Percentiles rank a stretch among this genome's conserved stretches.
Evolutionary conservation across 2,888 invertebrate species (phyloP).

Genomic region (Gymnosoma rotundatum): DNA sequence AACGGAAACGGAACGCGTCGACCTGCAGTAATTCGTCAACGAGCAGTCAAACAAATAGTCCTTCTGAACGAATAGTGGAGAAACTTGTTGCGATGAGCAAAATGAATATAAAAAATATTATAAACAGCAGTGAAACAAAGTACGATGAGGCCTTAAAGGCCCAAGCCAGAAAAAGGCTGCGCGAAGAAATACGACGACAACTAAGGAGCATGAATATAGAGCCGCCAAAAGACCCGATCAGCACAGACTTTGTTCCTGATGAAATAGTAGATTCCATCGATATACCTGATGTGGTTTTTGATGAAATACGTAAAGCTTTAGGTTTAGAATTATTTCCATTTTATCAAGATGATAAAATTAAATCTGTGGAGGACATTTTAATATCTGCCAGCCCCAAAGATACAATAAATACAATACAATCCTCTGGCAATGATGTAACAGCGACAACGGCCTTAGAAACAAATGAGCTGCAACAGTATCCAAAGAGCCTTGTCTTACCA

Average conservation of each 20-base stretch:
- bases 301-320: slow-evolving; percentile 79
- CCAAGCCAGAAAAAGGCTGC: slow-evolving; percentile 78
- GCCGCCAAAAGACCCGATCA: slow-evolving; percentile 73
- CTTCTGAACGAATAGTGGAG: slow-evolving; percentile 73
- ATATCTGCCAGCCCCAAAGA: not conserved
- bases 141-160: slow-evolving; percentile 79
- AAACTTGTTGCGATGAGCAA: slow-evolving; percentile 80
- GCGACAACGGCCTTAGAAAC: not conserved
- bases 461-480: not conserved
- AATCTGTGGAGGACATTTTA: slow-evolving; percentile 3
- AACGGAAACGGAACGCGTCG: slow-evolving; percentile 66
- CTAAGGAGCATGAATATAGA: slow-evolving; percentile 77
- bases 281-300: slow-evolving; percentile 77
- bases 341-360: not conserved
- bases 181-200: slow-evolving; percentile 79
- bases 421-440: not conserved
- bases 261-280: slow-evolving; percentile 79
- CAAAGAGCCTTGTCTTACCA: no score
- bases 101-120: slow-evolving; percentile 79
- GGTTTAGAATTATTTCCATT: slow-evolving; percentile 75
- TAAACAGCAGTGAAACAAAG: slow-evolving; percentile 80
- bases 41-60: slow-evolving; percentile 72
- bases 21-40: slow-evolving; percentile 73
- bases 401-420: not conserved
- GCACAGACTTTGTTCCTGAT: slow-evolving; percentile 76